phyloP scores from a whole-genome alignment of 2,113 vertebrate species.

The human region DNA sequence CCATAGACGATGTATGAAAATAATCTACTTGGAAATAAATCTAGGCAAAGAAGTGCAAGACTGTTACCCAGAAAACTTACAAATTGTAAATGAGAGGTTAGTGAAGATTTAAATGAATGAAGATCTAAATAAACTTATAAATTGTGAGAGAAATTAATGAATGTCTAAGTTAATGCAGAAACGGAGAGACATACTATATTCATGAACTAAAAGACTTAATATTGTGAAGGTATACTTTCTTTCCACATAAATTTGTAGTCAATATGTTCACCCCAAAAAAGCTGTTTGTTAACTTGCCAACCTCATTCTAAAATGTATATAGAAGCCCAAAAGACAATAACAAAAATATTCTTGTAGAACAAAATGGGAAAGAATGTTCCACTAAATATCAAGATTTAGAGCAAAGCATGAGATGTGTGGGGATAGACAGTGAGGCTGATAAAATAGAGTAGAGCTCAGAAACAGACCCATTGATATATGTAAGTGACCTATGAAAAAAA shows the following conservation, averaged over 20 bases:
- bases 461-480: not conserved
- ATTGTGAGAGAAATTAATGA: no score
- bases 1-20: not conserved
- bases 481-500: not conserved
- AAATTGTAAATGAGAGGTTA: not conserved
- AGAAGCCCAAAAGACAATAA: not conserved
- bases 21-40: not conserved
- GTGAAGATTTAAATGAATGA: not conserved
- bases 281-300: not conserved
- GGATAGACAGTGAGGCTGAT: not conserved
- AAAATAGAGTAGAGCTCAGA: not conserved
- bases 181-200: not conserved
- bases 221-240: not conserved
- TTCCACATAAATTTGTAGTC: not conserved
- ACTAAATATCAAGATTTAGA: not conserved
- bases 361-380: not conserved
- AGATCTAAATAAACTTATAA: no score
- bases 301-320: not conserved
- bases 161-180: not conserved
- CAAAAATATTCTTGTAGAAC: not conserved
- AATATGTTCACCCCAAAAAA: not conserved
- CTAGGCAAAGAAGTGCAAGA: not conserved
- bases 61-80: not conserved
- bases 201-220: not conserved
- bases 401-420: not conserved